Percentiles rank a stretch among this genome's conserved stretches.
These are phyloP conservation scores for Amphibalanus amphitrite DNA, from an alignment of 1,140 invertebrate species.

Conservation along the genomic window DNA sequence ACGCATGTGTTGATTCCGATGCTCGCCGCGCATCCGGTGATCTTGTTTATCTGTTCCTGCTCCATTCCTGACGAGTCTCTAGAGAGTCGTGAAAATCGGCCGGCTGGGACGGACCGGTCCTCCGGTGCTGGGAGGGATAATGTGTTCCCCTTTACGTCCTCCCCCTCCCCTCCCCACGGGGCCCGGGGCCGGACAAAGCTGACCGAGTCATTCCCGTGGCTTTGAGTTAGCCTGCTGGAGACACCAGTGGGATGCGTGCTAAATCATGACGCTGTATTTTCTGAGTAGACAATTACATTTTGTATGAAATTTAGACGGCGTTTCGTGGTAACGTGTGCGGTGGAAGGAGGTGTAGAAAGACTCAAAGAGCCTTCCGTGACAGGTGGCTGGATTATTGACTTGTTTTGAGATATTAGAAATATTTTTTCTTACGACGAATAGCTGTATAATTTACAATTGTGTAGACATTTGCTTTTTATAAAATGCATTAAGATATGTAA, in stretches of 20 bases:
- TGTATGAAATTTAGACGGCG: not conserved
- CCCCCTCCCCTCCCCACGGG: not conserved
- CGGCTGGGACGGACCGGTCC: not conserved
- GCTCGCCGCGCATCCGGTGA: not conserved
- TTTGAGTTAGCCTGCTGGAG: not conserved
- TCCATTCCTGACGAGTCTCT: not conserved
- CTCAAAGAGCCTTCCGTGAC: too few relatives aligned
- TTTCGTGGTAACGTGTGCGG: not conserved
- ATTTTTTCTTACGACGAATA: too few relatives aligned
- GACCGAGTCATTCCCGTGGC: not conserved
- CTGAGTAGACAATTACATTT: not conserved
- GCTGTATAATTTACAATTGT: too few relatives aligned
- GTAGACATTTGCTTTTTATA: too few relatives aligned
- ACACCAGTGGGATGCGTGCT: not conserved
- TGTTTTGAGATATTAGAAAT: too few relatives aligned
- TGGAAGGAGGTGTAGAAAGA: too few relatives aligned
- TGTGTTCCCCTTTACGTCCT: too few relatives aligned
- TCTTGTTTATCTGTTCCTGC: not conserved
- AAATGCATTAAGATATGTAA: too few relatives aligned
- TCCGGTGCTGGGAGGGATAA: too few relatives aligned
- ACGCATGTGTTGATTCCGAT: not conserved
- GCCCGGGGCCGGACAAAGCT: not conserved
- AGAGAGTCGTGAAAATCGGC: not conserved
- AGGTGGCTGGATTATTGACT: too few relatives aligned
- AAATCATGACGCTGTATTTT: constrained; percentile 1